Evolutionary conservation across 2,797 vertebrate species (phyloP).

Genomic region (Cygnus olor): DNA sequence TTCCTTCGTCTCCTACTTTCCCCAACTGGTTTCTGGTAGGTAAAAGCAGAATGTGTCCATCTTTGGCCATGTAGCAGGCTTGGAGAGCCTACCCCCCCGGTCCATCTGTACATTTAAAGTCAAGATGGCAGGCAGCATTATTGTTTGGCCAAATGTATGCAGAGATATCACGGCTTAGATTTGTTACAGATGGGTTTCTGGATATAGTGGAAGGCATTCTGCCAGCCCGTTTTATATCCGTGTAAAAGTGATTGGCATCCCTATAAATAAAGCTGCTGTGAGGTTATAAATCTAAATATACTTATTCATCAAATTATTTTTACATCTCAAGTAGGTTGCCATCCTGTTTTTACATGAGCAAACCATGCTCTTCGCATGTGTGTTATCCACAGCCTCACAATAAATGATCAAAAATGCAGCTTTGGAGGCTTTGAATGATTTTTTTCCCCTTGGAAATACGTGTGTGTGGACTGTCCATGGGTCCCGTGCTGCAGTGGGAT

Average conservation of each 20-base stretch:
- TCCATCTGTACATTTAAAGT: conserved; percentile 16
- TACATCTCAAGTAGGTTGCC: conserved; percentile 32
- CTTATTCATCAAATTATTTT: conserved; percentile 65
- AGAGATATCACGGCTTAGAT: conserved; percentile 50
- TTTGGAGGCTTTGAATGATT: neutral
- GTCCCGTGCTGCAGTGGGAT: neutral
- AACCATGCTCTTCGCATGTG: neutral
- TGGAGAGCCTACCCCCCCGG: neutral
- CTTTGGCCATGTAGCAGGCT: neutral
- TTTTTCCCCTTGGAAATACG: neutral
- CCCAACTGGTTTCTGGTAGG: neutral
- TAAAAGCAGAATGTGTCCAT: neutral
- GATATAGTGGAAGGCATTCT: conserved; percentile 52
- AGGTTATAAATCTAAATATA: conserved; percentile 66
- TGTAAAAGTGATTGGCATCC: conserved; percentile 65
- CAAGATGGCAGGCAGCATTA: neutral
- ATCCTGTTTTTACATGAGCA: neutral
- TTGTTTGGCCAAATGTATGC: conserved; percentile 36
- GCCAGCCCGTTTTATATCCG: conserved; percentile 59
- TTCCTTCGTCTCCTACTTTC: neutral
- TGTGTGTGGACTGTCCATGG: neutral
- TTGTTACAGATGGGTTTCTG: conserved; percentile 66
- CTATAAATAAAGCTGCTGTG: conserved; percentile 68
- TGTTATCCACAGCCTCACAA: neutral
- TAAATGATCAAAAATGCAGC: neutral